Percentiles rank a stretch among this genome's conserved stretches.
These are phyloP conservation scores for Albula goreensis DNA, from an alignment of 2,113 vertebrate genomes.

Conservation along the genomic window DNA sequence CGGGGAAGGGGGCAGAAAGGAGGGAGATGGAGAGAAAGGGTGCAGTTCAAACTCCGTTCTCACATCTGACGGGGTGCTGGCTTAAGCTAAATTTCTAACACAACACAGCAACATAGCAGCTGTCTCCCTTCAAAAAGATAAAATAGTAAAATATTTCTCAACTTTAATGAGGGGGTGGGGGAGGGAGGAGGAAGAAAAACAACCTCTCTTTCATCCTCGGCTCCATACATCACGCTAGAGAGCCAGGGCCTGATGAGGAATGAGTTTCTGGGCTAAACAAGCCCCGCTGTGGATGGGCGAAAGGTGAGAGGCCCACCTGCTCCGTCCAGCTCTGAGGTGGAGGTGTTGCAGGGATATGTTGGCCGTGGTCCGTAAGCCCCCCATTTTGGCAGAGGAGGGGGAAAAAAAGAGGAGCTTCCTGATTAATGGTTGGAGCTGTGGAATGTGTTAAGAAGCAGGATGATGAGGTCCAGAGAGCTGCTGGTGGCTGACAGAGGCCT, in stretches of 20 bases:
- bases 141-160: neutral
- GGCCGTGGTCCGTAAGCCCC: neutral
- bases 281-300: neutral
- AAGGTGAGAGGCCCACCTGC: neutral
- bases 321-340: neutral
- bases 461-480: conserved; percentile 12
- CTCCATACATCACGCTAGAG: neutral
- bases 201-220: neutral
- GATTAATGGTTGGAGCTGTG: conserved; percentile 10
- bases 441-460: neutral
- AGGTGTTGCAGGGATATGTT: neutral
- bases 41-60: neutral
- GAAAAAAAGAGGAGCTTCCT: conserved; percentile 11
- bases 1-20: neutral
- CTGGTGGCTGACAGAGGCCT: neutral
- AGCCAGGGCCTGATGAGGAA: neutral
- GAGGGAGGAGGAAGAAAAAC: neutral
- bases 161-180: neutral
- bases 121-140: neutral
- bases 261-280: neutral
- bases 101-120: neutral
- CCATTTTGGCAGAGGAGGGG: neutral
- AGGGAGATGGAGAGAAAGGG: neutral
- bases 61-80: neutral
- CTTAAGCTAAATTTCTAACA: neutral